Evolutionary conservation across 1,140 invertebrate species (phyloP).

Genomic region (Melipona quadrifasciata): DNA sequence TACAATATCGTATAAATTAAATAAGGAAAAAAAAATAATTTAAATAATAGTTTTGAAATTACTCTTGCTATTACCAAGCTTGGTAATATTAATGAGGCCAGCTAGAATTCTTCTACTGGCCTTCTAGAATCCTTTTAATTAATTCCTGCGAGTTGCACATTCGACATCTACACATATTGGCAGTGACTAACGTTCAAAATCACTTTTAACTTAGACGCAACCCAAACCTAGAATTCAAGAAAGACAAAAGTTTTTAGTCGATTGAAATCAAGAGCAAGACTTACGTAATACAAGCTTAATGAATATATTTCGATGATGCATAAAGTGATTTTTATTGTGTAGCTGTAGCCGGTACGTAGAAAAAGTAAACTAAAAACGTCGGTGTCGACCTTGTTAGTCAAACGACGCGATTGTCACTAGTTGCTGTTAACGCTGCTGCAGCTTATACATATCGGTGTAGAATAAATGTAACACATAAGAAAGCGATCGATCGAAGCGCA

Average conservation of each 20-base stretch:
- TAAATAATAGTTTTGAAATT: not conserved
- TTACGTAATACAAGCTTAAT: conserved; percentile 44
- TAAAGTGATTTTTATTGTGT: conserved; percentile 17
- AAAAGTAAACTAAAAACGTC: conserved; percentile 10
- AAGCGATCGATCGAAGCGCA: conserved; percentile 19
- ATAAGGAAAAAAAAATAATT: not conserved
- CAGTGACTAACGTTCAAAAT: conserved; percentile 12
- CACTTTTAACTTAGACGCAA: conserved; percentile 40
- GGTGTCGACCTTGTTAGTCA: conserved; percentile 26
- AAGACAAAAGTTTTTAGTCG: conserved; percentile 35
- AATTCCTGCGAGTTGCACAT: not conserved
- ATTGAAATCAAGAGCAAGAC: not conserved
- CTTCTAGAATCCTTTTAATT: not conserved
- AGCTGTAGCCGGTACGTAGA: not conserved
- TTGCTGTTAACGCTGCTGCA: not conserved
- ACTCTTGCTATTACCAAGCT: not conserved
- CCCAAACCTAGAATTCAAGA: conserved; percentile 48
- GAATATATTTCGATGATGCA: conserved; percentile 39
- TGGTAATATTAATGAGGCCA: not conserved
- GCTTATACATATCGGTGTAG: not conserved
- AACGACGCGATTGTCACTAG: not conserved
- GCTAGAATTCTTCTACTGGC: not conserved
- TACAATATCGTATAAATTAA: not conserved
- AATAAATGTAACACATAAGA: conserved; percentile 17
- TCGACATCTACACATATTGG: not conserved